Evolutionary conservation across 2,888 invertebrate genomes (phyloP).

Genomic region (Tromatobia lineatoria): DNA sequence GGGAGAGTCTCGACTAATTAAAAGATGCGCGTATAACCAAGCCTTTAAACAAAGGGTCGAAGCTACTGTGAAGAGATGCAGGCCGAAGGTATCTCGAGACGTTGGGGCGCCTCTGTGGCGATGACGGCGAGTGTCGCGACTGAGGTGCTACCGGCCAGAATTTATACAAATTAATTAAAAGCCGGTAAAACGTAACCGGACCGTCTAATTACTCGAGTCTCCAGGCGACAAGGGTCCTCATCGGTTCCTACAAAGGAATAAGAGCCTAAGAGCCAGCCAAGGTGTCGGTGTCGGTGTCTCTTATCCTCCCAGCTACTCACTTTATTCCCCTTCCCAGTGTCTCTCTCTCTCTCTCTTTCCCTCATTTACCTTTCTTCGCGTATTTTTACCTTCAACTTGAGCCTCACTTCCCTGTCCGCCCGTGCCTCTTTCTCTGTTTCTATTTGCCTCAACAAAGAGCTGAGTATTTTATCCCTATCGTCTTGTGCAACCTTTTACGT

Average conservation of each 20-base stretch:
- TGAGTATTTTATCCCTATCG: not conserved
- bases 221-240: conserved; percentile 56
- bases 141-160: conserved; percentile 57
- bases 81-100: conserved; percentile 27
- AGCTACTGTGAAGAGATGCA: conserved; percentile 17
- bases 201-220: conserved; percentile 77
- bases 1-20: conserved; percentile 22
- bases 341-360: conserved; percentile 1
- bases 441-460: conserved; percentile 26
- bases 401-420: not conserved
- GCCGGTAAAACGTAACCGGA: conserved; percentile 75
- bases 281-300: conserved; percentile 57
- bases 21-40: conserved; percentile 3
- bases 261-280: conserved; percentile 40
- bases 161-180: conserved; percentile 80
- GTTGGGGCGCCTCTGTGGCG: conserved; percentile 29
- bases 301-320: conserved; percentile 20
- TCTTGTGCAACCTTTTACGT: conserved; percentile 7
- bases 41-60: conserved; percentile 20
- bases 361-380: conserved; percentile 14
- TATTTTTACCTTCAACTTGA: not conserved
- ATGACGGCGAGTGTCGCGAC: conserved; percentile 45
- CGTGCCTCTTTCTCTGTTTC: conserved; percentile 28
- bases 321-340: not conserved
- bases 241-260: conserved; percentile 67